phyloP scores from a whole-genome alignment of 2,888 invertebrate species.

The Amphipyra tragopoginis region DNA sequence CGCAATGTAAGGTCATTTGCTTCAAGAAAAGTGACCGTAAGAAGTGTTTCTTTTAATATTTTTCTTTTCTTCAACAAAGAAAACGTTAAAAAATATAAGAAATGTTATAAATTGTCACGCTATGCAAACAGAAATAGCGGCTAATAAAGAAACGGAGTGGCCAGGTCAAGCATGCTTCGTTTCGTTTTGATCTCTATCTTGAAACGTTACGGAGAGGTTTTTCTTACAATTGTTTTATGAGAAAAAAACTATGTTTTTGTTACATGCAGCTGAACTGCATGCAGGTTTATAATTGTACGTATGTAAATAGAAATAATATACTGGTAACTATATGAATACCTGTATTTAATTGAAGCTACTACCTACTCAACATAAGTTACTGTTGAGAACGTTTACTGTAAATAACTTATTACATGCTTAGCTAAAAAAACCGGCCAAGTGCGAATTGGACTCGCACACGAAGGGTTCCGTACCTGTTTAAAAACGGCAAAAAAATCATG shows the following conservation, averaged over 20 bases:
- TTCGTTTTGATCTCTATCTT: slow-evolving; percentile 46
- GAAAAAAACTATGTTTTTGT: not conserved
- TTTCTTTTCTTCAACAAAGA: slow-evolving; percentile 55
- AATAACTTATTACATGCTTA: too few species aligned
- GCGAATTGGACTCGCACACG: too few species aligned
- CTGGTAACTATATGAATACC: slow-evolving; percentile 13
- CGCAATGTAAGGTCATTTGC: slow-evolving; percentile 63
- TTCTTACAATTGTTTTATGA: slow-evolving; percentile 17
- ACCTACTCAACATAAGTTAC: not conserved
- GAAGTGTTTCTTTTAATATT: slow-evolving; percentile 34
- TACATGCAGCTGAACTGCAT: slow-evolving; percentile 1
- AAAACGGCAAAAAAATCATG: too few species aligned
- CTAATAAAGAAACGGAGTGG: slow-evolving; percentile 46
- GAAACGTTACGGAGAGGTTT: slow-evolving; percentile 34
- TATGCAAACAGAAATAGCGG: slow-evolving; percentile 63
- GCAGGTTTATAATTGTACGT: slow-evolving; percentile 2
- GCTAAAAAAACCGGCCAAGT: too few species aligned
- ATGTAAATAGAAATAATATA: slow-evolving; percentile 14
- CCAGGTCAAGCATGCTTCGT: slow-evolving; percentile 44
- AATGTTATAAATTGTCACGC: slow-evolving; percentile 69
- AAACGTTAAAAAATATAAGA: slow-evolving; percentile 61
- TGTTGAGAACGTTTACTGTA: too few species aligned
- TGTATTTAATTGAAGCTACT: slow-evolving; percentile 10
- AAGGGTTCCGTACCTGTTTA: too few species aligned
- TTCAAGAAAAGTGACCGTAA: slow-evolving; percentile 42